Evolutionary conservation across 2,888 invertebrate species (phyloP).

Genomic region (Melinaea marsaeus): DNA sequence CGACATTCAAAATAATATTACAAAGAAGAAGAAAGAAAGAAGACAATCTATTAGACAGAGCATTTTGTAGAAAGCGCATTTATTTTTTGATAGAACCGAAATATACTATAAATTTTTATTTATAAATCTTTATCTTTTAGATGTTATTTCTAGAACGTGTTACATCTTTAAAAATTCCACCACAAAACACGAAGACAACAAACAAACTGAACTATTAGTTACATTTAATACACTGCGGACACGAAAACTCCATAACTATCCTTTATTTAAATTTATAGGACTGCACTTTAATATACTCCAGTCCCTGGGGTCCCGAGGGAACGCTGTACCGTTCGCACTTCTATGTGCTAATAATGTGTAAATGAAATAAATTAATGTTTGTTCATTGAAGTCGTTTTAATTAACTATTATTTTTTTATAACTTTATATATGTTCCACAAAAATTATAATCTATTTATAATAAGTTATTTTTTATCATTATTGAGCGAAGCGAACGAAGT

Average conservation of each 20-base stretch:
- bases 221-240: conserved; percentile 58
- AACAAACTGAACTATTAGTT: conserved; percentile 44
- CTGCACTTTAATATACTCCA: conserved; percentile 60
- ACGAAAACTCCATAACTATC: conserved; percentile 70
- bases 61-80: no score
- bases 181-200: conserved; percentile 11
- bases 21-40: no score
- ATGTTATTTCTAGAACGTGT: not conserved
- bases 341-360: conserved; percentile 52
- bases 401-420: no score
- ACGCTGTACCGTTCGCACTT: conserved; percentile 52
- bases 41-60: no score
- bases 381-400: not conserved
- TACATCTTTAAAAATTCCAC: not conserved
- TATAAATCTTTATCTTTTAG: not conserved
- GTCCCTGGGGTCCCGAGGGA: conserved; percentile 47
- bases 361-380: conserved; percentile 21
- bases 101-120: no score
- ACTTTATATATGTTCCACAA: no score
- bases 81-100: no score
- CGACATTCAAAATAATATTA: no score
- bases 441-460: no score
- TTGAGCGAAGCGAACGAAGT: no score
- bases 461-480: no score
- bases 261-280: conserved; percentile 74